Evolutionary conservation across 2,888 invertebrate species (phyloP), one percentile per base, ranked within the genome.

Genomic region (Labia minor): DNA sequence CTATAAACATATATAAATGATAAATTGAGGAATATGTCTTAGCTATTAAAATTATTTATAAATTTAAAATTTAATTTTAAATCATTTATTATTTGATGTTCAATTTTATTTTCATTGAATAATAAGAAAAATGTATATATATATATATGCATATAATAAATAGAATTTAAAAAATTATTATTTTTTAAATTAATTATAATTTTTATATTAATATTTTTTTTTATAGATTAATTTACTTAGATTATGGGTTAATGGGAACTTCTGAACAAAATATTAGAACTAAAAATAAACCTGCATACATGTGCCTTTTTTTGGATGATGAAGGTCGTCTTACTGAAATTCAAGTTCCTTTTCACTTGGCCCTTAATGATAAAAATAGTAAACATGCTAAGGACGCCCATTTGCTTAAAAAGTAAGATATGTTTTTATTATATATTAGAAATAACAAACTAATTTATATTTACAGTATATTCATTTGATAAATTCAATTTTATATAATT

Each of bases 341-440:
- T 65, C 10, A 62, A 16, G 21, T 65, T 49, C 19, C 18, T 68
- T 66, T 65, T 21, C 16, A 37, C 69, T 67, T 21, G 67, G 68
- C 66, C 71, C 73, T 21, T 72, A 90, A 90, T 76, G 93, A 90
- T 72, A 90, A 89, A 75, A 91, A 91, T 77, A 93, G 91, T 68
- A 88, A 89, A 72, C 85, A 90, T 73, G 90, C 93, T 0, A 85
- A 92, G 72, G 96, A 96, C 77, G 82, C 95, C 66, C 93, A 95
- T 78, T 80, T 93, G 63, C 81, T 95, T 68, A 87, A 91, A 74
- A 88, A 90, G 71, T 77, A 33, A 33, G n/a, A n/a, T 33, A 8
- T 8, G 6, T 33, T 81, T 33, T 33, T 33, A 33, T 33, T 33
- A 33, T 33, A 8, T 33, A 33, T 8, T 8, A 33, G n/a, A n/a